These are phyloP conservation scores for Coreoperca whiteheadi DNA, from an alignment of 2,113 vertebrate species.

Conservation along the genomic window DNA sequence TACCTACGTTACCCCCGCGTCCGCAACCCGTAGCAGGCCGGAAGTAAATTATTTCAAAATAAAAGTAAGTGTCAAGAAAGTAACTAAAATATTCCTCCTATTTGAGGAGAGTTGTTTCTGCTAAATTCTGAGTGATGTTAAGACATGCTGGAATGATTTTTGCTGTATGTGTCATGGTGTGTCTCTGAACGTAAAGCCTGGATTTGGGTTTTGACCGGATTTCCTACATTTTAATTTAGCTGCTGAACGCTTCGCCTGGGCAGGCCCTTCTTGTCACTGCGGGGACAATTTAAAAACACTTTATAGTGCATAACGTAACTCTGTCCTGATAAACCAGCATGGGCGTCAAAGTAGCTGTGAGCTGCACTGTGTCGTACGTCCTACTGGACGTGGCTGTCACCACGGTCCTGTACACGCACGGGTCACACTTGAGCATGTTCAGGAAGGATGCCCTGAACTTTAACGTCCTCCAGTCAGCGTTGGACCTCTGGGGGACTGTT, in stretches of 20 bases:
- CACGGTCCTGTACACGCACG: slow-evolving; percentile 88
- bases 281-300: no score
- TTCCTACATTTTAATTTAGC: not conserved
- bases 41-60: slow-evolving; percentile 19
- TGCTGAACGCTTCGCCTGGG: not conserved
- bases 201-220: not conserved
- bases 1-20: not conserved
- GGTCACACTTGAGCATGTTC: slow-evolving; percentile 79
- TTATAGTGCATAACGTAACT: no score
- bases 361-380: slow-evolving; percentile 81
- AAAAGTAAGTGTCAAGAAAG: slow-evolving; percentile 10
- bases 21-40: not conserved
- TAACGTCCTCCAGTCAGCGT: slow-evolving; percentile 85
- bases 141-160: not conserved
- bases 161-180: not conserved
- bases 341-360: slow-evolving; percentile 81
- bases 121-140: not conserved
- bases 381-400: slow-evolving; percentile 85
- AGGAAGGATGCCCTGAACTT: slow-evolving; percentile 87
- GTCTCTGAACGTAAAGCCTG: not conserved
- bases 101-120: no score
- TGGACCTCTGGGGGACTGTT: slow-evolving; percentile 92
- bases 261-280: no score
- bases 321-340: slow-evolving; percentile 76
- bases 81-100: not conserved